Percentiles rank a stretch among this genome's conserved stretches.
Conservation (phyloP, 1,140 invertebrate species). For the Hycleus cichorii region DNA sequence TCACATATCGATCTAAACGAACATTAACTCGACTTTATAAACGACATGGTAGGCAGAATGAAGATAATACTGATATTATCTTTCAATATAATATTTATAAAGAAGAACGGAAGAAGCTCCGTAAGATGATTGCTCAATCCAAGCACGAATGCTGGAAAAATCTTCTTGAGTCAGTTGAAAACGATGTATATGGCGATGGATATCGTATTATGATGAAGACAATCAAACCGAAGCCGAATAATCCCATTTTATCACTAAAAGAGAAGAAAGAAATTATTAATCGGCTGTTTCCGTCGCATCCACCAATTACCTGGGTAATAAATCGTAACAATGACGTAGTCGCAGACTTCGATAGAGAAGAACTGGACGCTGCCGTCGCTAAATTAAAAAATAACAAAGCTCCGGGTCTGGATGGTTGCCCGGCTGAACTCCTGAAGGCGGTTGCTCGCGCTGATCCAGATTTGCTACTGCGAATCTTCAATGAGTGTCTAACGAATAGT, state of each 20-base stretch:
- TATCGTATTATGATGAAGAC: conserved; percentile 25
- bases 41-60: neutral
- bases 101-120: conserved; percentile 11
- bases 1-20: neutral
- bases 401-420: conserved; percentile 18
- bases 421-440: conserved; percentile 10
- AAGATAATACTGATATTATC: neutral
- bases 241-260: conserved; percentile 1
- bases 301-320: neutral
- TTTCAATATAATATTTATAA: too few relatives aligned
- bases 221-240: conserved; percentile 9
- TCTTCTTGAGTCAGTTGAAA: conserved; percentile 21
- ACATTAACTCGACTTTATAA: neutral
- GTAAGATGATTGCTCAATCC: conserved; percentile 9
- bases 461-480: neutral
- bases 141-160: conserved; percentile 21
- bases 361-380: conserved; percentile 3
- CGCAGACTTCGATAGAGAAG: conserved; percentile 7
- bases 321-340: neutral
- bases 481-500: neutral
- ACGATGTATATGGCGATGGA: conserved; percentile 25
- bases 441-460: neutral
- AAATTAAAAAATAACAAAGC: conserved; percentile 15
- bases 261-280: neutral
- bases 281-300: conserved; percentile 4